Evolutionary conservation across 1,140 invertebrate species (phyloP).

Genomic region (Ganaspis sp.): DNA sequence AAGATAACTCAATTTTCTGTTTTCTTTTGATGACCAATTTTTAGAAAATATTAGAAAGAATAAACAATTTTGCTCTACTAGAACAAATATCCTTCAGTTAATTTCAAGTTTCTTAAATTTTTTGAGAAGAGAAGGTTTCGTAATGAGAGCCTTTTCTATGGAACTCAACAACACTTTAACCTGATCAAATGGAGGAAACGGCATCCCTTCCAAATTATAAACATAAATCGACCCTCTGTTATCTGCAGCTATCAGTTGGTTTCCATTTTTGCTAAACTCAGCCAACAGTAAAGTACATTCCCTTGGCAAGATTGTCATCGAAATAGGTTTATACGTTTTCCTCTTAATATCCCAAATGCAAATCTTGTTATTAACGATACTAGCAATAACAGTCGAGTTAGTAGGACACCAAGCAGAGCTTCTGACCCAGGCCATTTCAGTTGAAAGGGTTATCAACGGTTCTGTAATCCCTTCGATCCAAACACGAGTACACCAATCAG

Average conservation of each 20-base stretch:
- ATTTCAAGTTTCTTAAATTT: conserved; percentile 76
- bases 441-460: conserved; percentile 80
- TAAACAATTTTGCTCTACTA: too few species aligned
- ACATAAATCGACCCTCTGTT: conserved; percentile 80
- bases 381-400: conserved; percentile 89
- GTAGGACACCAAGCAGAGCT: conserved; percentile 87
- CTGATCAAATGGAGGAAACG: conserved; percentile 82
- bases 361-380: conserved; percentile 82
- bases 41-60: too few species aligned
- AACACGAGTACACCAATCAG: conserved; percentile 87
- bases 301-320: conserved; percentile 75
- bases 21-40: too few species aligned
- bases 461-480: conserved; percentile 83
- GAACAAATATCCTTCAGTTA: background rate
- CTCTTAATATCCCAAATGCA: conserved; percentile 85
- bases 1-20: too few species aligned
- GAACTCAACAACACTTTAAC: conserved; percentile 78
- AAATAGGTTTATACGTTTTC: conserved; percentile 81
- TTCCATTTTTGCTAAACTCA: conserved; percentile 80
- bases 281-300: conserved; percentile 72
- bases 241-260: conserved; percentile 82
- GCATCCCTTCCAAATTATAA: conserved; percentile 82
- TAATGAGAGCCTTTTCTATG: conserved; percentile 79
- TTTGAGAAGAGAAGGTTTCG: conserved; percentile 78
- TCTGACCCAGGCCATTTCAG: conserved; percentile 78